These are phyloP conservation scores for Melangyna quadrimaculata DNA, from an alignment of 2,888 invertebrate species.

Conservation along the genomic window DNA sequence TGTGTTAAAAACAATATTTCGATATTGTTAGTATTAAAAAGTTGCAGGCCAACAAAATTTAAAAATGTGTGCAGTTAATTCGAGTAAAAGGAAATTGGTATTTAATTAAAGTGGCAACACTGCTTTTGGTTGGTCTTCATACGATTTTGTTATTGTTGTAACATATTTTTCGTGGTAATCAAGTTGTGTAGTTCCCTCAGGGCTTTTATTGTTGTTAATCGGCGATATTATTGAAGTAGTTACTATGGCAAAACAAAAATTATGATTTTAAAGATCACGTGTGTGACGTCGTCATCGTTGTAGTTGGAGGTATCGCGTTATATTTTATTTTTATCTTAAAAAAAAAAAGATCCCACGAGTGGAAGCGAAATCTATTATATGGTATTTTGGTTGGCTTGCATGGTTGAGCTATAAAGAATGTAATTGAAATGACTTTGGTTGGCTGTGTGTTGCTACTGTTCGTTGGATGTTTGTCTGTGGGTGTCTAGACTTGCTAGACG, in stretches of 20 bases:
- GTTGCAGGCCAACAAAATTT: no score
- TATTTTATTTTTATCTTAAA: constrained; percentile 3
- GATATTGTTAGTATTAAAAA: no score
- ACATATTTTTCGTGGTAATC: constrained; percentile 44
- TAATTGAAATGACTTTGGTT: constrained; percentile 67
- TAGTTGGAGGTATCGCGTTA: constrained; percentile 4
- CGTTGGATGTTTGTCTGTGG: constrained; percentile 11
- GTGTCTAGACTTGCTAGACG: constrained; percentile 53
- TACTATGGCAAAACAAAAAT: constrained; percentile 31
- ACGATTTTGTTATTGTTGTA: background rate
- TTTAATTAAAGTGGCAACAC: background rate
- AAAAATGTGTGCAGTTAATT: background rate
- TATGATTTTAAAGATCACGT: constrained; percentile 37
- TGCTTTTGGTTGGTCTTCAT: background rate
- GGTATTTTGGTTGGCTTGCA: constrained; percentile 34
- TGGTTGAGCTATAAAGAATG: background rate
- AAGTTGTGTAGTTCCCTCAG: constrained; percentile 16
- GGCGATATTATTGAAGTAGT: constrained; percentile 51
- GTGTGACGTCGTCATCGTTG: background rate
- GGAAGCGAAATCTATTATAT: constrained; percentile 13
- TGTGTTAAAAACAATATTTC: no score
- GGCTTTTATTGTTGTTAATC: constrained; percentile 50
- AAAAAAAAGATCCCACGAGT: constrained; percentile 18
- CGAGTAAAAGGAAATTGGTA: background rate
- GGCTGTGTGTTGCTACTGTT: constrained; percentile 8